phyloP scores from a whole-genome alignment of 92 coral and sea anemone species.

The Porites lobata region DNA sequence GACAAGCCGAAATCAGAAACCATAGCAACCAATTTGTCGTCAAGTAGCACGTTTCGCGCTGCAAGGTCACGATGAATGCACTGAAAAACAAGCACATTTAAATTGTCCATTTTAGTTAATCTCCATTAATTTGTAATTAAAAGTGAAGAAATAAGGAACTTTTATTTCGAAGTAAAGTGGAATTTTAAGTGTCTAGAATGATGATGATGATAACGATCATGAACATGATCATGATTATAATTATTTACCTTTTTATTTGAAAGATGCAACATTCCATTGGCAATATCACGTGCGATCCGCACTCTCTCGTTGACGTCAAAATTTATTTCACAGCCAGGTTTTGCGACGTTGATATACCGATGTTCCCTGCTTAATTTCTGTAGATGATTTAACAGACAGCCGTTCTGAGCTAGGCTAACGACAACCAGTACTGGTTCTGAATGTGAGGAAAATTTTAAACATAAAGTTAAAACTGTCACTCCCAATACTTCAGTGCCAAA shows the following conservation, averaged over 20 bases:
- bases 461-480: no score
- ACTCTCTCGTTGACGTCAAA: not conserved
- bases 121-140: no score
- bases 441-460: not conserved
- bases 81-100: not conserved
- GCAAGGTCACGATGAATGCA: constrained; percentile 68
- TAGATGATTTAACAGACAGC: constrained; percentile 65
- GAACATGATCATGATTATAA: no score
- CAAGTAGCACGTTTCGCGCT: constrained; percentile 78
- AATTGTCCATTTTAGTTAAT: no score
- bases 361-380: constrained; percentile 56
- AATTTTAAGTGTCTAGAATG: no score
- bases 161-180: no score
- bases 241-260: constrained; percentile 60
- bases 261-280: constrained; percentile 75
- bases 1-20: constrained; percentile 88
- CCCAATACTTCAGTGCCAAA: no score
- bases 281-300: constrained; percentile 68
- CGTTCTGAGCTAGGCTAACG: constrained; percentile 74
- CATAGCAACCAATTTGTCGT: constrained; percentile 65
- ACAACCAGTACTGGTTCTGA: constrained; percentile 70
- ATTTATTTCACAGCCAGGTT: not conserved
- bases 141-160: no score
- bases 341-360: not conserved
- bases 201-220: no score